A percentile compares a stretch with the other conserved stretches of the same genome.
phyloP scores from a whole-genome alignment of 2,888 invertebrate species.

The Idaea straminata region DNA sequence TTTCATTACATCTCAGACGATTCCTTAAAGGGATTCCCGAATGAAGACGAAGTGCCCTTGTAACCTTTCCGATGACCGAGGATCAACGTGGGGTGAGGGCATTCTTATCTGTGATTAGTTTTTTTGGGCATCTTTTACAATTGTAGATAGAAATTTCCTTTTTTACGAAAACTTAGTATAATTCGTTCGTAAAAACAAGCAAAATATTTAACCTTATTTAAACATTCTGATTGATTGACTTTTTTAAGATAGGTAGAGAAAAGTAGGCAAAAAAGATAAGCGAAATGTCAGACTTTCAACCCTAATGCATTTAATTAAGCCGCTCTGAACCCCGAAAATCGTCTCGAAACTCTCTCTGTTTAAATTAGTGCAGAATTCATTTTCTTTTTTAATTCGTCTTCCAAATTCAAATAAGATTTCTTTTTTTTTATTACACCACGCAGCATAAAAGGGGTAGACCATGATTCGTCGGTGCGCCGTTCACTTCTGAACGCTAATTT shows the following conservation, averaged over 20 bases:
- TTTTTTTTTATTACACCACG: constrained; percentile 66
- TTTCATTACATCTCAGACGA: constrained; percentile 78
- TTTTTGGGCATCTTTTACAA: constrained; percentile 53
- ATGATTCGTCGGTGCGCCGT: constrained; percentile 58
- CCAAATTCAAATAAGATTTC: constrained; percentile 77
- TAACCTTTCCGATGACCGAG: constrained; percentile 66
- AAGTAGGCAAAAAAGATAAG: constrained; percentile 31
- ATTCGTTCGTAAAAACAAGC: neutral
- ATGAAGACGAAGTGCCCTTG: constrained; percentile 73
- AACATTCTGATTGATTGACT: constrained; percentile 29
- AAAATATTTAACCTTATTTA: constrained; percentile 10
- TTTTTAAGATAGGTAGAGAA: constrained; percentile 16
- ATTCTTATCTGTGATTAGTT: constrained; percentile 70
- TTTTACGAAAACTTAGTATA: neutral
- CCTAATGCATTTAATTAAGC: constrained; percentile 72
- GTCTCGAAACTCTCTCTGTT: constrained; percentile 66
- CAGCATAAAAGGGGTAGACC: constrained; percentile 73
- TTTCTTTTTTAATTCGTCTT: constrained; percentile 77
- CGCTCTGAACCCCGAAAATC: constrained; percentile 66
- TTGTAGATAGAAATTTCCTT: neutral
- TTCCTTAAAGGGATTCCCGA: constrained; percentile 77
- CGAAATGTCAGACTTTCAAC: constrained; percentile 49
- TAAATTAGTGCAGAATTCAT: constrained; percentile 77
- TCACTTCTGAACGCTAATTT: constrained; percentile 72
- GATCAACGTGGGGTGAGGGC: constrained; percentile 60